A percentile compares a stretch with the other conserved stretches of the same genome.
Evolutionary conservation across 2,113 vertebrate species (phyloP).

Genomic region (Ciconia maguari): DNA sequence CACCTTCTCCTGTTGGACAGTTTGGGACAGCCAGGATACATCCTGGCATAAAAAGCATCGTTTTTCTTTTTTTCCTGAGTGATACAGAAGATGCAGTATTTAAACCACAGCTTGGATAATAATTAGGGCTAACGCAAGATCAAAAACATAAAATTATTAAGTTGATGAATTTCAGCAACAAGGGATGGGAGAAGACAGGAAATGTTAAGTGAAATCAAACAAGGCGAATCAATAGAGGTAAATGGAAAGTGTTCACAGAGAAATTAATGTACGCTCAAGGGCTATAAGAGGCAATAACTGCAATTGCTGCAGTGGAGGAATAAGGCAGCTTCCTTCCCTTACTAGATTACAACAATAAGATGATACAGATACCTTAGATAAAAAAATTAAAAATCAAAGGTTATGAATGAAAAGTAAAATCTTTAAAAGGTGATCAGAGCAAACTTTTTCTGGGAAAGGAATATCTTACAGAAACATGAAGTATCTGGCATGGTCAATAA

Average conservation of each 20-base stretch:
- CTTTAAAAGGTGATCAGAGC: background rate
- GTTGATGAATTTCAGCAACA: constrained; percentile 11
- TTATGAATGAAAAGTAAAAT: background rate
- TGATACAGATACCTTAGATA: background rate
- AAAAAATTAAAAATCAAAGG: background rate
- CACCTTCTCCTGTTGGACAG: background rate
- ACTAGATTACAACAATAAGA: background rate
- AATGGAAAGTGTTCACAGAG: constrained; percentile 39
- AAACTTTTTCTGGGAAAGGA: background rate
- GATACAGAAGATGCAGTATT: background rate
- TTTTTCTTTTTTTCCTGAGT: background rate
- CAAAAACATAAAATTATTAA: constrained; percentile 52
- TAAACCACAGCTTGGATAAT: constrained; percentile 24
- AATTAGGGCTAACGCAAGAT: constrained; percentile 32
- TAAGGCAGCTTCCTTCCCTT: background rate
- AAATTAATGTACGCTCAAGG: constrained; percentile 48
- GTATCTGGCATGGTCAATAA: background rate
- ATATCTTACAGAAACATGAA: background rate
- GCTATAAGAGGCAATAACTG: constrained; percentile 13
- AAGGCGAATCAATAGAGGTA: constrained; percentile 54
- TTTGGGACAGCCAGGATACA: background rate
- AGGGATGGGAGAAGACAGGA: constrained; percentile 15
- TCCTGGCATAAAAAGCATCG: background rate
- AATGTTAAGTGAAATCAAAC: constrained; percentile 41
- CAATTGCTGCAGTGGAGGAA: constrained; percentile 19